phyloP scores from a whole-genome alignment of 2,113 vertebrate genomes.

The Leuciscus idus region DNA sequence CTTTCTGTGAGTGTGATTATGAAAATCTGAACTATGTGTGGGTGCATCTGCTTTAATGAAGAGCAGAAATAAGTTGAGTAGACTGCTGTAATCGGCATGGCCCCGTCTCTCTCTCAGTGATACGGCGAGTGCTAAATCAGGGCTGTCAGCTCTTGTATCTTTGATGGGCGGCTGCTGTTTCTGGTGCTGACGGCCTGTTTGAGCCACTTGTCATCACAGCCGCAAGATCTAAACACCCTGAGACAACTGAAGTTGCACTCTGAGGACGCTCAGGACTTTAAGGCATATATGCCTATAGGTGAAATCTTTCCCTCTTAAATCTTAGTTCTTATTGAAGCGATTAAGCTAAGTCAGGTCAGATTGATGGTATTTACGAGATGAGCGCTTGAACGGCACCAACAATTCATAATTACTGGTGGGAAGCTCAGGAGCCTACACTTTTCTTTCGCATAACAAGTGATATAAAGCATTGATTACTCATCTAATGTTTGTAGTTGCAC shows the following conservation, averaged over 20 bases:
- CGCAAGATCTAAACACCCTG: slow-evolving; percentile 24
- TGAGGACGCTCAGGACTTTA: background rate
- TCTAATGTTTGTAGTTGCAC: background rate
- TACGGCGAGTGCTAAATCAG: slow-evolving; percentile 24
- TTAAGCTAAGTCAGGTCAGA: background rate
- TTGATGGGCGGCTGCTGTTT: slow-evolving; percentile 40
- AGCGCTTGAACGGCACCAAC: background rate
- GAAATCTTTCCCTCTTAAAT: background rate
- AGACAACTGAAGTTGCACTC: slow-evolving; percentile 16
- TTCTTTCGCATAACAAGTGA: background rate
- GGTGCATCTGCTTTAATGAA: slow-evolving; percentile 34
- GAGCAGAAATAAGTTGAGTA: slow-evolving; percentile 28
- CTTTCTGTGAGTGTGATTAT: slow-evolving; percentile 1
- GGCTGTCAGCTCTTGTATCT: background rate
- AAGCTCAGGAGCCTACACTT: background rate
- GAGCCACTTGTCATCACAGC: slow-evolving; percentile 14
- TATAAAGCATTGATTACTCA: background rate
- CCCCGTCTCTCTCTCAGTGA: slow-evolving; percentile 28
- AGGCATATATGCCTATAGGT: background rate
- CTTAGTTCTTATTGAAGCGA: background rate
- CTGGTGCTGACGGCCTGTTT: slow-evolving; percentile 23
- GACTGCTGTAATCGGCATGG: slow-evolving; percentile 44
- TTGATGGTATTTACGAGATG: background rate
- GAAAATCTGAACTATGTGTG: slow-evolving; percentile 8
- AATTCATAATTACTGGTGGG: background rate